These are phyloP conservation scores for Lycopodina hypogea DNA, from an alignment of 37 sponge, comb jelly and placozoan species.

Conservation along the genomic window DNA sequence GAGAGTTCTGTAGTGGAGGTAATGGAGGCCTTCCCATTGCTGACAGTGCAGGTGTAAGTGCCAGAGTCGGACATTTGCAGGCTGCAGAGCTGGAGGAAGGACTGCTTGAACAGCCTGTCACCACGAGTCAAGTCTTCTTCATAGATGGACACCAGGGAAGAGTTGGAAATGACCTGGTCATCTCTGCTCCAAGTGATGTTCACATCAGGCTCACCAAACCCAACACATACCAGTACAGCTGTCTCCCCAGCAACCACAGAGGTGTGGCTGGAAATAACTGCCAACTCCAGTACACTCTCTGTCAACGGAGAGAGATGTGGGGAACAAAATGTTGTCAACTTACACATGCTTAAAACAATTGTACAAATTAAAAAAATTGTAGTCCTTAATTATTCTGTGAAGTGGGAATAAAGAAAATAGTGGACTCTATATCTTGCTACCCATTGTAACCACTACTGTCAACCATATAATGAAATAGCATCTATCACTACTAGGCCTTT, in stretches of 20 bases:
- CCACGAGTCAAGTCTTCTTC: slow-evolving; percentile 20
- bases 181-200: slow-evolving; percentile 2
- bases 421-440: no score
- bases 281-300: not conserved
- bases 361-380: not conserved
- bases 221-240: slow-evolving; percentile 21
- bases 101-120: slow-evolving; percentile 5
- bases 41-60: slow-evolving; percentile 22
- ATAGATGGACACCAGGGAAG: slow-evolving; percentile 8
- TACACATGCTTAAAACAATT: no score
- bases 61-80: slow-evolving; percentile 14
- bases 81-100: slow-evolving; percentile 19
- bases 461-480: no score
- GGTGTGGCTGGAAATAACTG: not conserved
- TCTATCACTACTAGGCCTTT: no score
- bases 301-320: no score
- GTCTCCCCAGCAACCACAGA: slow-evolving; percentile 12
- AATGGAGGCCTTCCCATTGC: not conserved
- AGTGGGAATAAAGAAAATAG: no score
- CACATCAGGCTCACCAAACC: not conserved
- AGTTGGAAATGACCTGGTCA: not conserved
- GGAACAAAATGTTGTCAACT: not conserved
- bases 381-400: no score
- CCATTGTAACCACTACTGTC: no score
- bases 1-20: not conserved